phyloP scores from a whole-genome alignment of 92 coral and sea anemone species.

The Siderastrea siderea region DNA sequence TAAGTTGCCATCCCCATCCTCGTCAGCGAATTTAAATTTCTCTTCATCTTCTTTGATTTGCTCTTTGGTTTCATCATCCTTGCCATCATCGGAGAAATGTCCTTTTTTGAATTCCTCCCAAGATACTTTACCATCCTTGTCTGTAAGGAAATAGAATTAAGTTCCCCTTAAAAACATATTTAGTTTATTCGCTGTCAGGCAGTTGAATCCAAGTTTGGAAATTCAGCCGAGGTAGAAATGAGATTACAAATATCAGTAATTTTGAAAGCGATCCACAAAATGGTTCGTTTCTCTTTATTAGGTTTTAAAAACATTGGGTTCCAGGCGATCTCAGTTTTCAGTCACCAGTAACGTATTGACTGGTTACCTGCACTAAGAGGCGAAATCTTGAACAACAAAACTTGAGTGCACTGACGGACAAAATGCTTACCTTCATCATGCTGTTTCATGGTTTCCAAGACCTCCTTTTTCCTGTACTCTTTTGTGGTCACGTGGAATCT shows the following conservation, averaged over 20 bases:
- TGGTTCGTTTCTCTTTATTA: too few relatives aligned
- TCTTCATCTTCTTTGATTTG: conserved; percentile 86
- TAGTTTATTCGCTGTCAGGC: too few relatives aligned
- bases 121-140: conserved; percentile 92
- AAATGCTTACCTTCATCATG: conserved; percentile 83
- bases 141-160: conserved; percentile 35
- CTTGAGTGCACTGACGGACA: neutral
- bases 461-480: conserved; percentile 80
- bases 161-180: neutral
- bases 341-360: too few relatives aligned
- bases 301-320: too few relatives aligned
- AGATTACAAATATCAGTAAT: too few relatives aligned
- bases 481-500: conserved; percentile 72
- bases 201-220: too few relatives aligned
- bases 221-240: too few relatives aligned
- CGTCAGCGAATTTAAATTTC: conserved; percentile 83
- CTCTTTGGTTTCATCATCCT: conserved; percentile 78
- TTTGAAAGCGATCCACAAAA: too few relatives aligned
- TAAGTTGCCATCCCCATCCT: conserved; percentile 81
- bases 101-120: conserved; percentile 92
- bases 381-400: neutral
- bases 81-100: conserved; percentile 77
- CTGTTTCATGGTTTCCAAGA: conserved; percentile 75
- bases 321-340: too few relatives aligned
- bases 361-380: too few relatives aligned